Base-by-base conservation (phyloP, 2,797 vertebrate genomes). In the Danio albolineatus region DNA sequence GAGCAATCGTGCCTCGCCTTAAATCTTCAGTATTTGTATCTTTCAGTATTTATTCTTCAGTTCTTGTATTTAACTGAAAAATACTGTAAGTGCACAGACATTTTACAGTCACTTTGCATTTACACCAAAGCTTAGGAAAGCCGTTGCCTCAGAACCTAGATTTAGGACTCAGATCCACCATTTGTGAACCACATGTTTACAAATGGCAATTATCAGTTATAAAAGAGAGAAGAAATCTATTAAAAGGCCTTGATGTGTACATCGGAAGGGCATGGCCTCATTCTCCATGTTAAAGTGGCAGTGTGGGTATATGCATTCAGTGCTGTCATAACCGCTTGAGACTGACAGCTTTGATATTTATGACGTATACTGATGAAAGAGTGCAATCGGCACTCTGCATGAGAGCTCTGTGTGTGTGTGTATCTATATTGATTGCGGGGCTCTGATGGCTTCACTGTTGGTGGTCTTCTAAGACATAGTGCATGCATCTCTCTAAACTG, bases 401-500 rank as follows among this genome's bases (percentile, higher is more conserved):
- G 79, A 75, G 62, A 46, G 49, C 44, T 51, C 53, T 60, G 62
- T 79, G 44, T 75, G 73, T 62, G 60, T 61, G 21, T 19, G 51
- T 59, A 51, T 56, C 43, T 70, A 9, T 78, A 71, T 79, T 79
- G 76, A 79, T 72, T 79, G 66, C 76, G n/a, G 39, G 19, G 64
- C 36, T 75, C 79, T 81, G 79, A 75, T 81, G 62, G 36, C 38
- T 51, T 75, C 79, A 28, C 72, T 81, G 72, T 75, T 60, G 79
- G 79, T 80, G 79, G 79, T 80, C 79, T 73, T 73, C 59, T 74
- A 66, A 80, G 72, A 67, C 72, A 67, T 61, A 66, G 70, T 64
- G n/a, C 70, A 60, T 72, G 69, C 62, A 82, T 81, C 76, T 76
- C 72, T 80, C 82, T 73, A 85, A 6, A 74, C 81, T 83, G 83